These are phyloP conservation scores for Adelosebastes latens DNA, from an alignment of 2,797 vertebrate species.

Conservation along the genomic window DNA sequence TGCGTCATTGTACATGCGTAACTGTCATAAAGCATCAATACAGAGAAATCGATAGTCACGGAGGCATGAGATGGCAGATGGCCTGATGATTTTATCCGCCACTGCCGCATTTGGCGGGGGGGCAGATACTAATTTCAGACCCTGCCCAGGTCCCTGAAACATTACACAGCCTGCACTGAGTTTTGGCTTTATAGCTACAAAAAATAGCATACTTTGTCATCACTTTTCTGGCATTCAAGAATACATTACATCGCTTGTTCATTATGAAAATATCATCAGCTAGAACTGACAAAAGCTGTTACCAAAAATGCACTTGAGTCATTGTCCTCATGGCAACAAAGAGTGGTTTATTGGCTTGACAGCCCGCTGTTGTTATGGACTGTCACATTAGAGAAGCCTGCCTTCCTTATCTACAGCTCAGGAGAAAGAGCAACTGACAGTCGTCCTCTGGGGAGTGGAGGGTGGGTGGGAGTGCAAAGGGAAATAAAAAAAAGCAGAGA, in stretches of 20 bases:
- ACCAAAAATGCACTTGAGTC: conserved; percentile 30
- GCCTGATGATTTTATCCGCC: too few species aligned
- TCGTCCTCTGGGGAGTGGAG: conserved; percentile 51
- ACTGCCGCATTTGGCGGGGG: too few species aligned
- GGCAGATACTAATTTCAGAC: too few species aligned
- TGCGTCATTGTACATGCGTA: too few species aligned
- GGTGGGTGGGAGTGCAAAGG: conserved; percentile 24
- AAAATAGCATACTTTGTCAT: conserved; percentile 12
- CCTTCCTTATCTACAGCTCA: conserved; percentile 64
- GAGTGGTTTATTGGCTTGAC: conserved; percentile 56
- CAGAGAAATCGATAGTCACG: too few species aligned
- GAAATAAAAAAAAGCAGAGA: conserved; percentile 28
- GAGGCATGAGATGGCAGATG: too few species aligned
- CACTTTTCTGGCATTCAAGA: neutral
- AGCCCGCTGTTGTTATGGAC: conserved; percentile 58
- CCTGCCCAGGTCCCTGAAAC: neutral
- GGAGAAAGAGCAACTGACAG: conserved; percentile 70
- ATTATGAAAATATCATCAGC: conserved; percentile 34
- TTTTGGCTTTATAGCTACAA: neutral
- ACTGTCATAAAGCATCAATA: too few species aligned
- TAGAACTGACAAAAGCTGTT: conserved; percentile 31
- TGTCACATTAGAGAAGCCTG: conserved; percentile 66
- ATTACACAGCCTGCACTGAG: neutral
- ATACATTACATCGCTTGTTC: conserved; percentile 9
- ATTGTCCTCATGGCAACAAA: conserved; percentile 53